These are phyloP conservation scores for Sebastes flavidus DNA, from an alignment of 2,797 vertebrate genomes.

Conservation along the genomic window DNA sequence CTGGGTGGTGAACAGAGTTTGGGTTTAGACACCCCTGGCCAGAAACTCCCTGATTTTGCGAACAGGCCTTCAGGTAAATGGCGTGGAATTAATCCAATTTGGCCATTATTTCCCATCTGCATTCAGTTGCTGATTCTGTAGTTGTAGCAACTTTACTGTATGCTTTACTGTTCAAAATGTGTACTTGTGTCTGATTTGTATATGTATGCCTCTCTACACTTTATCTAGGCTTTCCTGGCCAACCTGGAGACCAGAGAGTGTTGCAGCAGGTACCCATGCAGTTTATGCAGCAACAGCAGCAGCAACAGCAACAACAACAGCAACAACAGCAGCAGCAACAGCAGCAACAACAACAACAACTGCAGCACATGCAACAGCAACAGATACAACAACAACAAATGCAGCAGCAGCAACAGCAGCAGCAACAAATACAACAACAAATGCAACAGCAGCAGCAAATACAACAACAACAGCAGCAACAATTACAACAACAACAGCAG, in stretches of 20 bases:
- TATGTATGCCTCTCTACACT: slow-evolving; percentile 9
- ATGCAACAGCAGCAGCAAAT: slow-evolving; percentile 79
- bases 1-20: slow-evolving; percentile 90
- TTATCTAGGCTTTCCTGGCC: slow-evolving; percentile 88
- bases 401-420: slow-evolving; percentile 68
- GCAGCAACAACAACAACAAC: slow-evolving; percentile 76
- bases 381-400: slow-evolving; percentile 62
- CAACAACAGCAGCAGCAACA: slow-evolving; percentile 79
- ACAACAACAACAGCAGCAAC: slow-evolving; percentile 64
- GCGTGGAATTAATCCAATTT: neutral
- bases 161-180: neutral
- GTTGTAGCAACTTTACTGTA: neutral
- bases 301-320: slow-evolving; percentile 81
- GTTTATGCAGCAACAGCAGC: slow-evolving; percentile 89
- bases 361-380: slow-evolving; percentile 75
- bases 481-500: slow-evolving; percentile 66
- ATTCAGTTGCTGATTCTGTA: neutral
- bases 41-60: slow-evolving; percentile 91
- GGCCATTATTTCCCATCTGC: neutral
- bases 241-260: slow-evolving; percentile 92
- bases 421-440: slow-evolving; percentile 65
- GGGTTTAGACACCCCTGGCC: slow-evolving; percentile 86
- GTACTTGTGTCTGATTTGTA: neutral
- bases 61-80: slow-evolving; percentile 88
- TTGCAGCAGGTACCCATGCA: slow-evolving; percentile 95